These are phyloP conservation scores for Poeciliopsis gracilis DNA, from an alignment of 2,797 vertebrate species.

Conservation along the genomic window DNA sequence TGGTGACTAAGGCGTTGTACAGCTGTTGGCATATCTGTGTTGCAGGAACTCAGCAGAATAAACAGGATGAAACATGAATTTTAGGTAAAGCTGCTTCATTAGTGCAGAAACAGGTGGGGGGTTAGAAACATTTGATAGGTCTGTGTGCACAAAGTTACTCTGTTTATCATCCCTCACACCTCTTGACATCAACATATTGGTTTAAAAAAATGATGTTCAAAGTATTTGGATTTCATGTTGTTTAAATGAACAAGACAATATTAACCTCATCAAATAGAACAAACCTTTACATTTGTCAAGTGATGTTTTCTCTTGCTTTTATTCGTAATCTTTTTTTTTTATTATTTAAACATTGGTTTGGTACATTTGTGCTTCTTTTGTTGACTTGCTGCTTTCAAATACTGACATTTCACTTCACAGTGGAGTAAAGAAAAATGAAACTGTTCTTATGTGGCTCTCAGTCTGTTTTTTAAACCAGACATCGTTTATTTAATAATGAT, in stretches of 20 bases:
- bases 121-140: not conserved
- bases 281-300: conserved; percentile 13
- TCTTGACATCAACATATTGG: conserved; percentile 1
- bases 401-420: conserved; percentile 27
- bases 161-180: not conserved
- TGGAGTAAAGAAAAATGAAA: conserved; percentile 47
- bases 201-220: not conserved
- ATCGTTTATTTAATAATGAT: not conserved
- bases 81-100: conserved; percentile 12
- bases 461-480: not conserved
- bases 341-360: conserved; percentile 20
- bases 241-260: conserved; percentile 17
- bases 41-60: conserved; percentile 55
- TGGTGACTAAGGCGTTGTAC: conserved; percentile 25
- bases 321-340: not conserved
- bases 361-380: conserved; percentile 26
- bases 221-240: conserved; percentile 6
- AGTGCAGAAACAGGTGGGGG: not conserved
- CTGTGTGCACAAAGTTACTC: not conserved
- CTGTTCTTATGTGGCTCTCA: conserved; percentile 14
- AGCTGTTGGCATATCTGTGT: conserved; percentile 45
- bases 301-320: not conserved
- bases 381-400: conserved; percentile 37
- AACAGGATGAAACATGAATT: not conserved
- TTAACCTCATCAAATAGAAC: not conserved